These are phyloP conservation scores for Jacana jacana DNA, from an alignment of 2,113 vertebrate species.

Conservation along the genomic window DNA sequence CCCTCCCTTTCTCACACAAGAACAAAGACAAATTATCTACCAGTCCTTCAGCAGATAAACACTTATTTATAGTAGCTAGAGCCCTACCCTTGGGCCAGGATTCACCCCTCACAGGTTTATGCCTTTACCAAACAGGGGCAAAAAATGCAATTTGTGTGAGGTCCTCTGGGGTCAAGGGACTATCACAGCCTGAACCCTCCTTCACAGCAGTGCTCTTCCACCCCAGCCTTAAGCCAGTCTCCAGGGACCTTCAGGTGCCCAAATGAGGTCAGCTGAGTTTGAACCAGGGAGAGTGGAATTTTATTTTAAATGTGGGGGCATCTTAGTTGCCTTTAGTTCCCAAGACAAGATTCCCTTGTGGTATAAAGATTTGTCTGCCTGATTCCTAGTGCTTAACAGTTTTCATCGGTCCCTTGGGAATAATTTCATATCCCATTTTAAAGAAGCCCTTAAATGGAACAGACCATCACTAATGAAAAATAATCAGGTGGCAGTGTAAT, in stretches of 20 bases:
- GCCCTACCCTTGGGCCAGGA: not conserved
- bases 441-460: not conserved
- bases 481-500: not conserved
- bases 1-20: not conserved
- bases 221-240: not conserved
- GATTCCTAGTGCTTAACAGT: not conserved
- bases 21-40: not conserved
- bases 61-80: not conserved
- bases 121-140: not conserved
- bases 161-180: not conserved
- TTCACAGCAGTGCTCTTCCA: not conserved
- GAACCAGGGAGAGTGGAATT: not conserved
- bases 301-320: not conserved
- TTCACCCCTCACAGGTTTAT: not conserved
- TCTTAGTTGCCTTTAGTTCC: not conserved
- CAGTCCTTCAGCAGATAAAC: not conserved
- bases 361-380: not conserved
- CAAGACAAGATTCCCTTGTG: not conserved
- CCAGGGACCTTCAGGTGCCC: not conserved
- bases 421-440: not conserved
- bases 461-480: not conserved
- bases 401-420: not conserved
- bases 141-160: not conserved
- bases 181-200: not conserved
- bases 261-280: not conserved